These are phyloP conservation scores for Drosophila antonietae DNA, from an alignment of 2,888 invertebrate species.

Conservation along the genomic window DNA sequence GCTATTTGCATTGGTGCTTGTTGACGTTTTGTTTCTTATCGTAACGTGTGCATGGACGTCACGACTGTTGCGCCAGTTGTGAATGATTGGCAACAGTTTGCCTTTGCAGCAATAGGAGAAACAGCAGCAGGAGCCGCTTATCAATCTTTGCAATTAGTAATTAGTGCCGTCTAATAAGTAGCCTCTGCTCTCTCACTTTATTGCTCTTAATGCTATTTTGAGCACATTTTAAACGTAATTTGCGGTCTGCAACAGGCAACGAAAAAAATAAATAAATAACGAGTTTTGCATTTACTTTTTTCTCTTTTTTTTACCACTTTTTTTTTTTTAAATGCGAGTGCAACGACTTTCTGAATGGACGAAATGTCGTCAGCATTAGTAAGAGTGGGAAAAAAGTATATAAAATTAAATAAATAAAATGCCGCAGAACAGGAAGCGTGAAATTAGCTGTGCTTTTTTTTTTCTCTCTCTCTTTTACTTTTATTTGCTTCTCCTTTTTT, in stretches of 20 bases:
- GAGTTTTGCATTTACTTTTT: constrained; percentile 44
- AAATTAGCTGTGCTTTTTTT: constrained; percentile 35
- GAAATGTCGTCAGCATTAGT: constrained; percentile 58
- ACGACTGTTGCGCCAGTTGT: constrained; percentile 30
- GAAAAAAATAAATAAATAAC: constrained; percentile 22
- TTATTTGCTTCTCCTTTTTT: constrained; percentile 17
- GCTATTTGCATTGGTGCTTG: constrained; percentile 38
- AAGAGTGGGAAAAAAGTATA: constrained; percentile 23
- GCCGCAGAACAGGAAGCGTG: constrained; percentile 44
- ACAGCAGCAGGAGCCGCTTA: constrained; percentile 24
- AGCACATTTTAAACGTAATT: constrained; percentile 26
- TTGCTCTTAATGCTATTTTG: constrained; percentile 10
- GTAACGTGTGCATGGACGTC: constrained; percentile 15
- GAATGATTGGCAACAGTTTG: constrained; percentile 3
- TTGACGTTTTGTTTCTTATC: constrained; percentile 32
- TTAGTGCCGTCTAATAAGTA: not conserved
- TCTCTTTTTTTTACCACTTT: constrained; percentile 10
- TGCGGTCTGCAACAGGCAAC: constrained; percentile 12
- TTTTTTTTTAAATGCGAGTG: constrained; percentile 46
- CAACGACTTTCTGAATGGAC: constrained; percentile 60
- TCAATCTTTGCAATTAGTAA: constrained; percentile 24
- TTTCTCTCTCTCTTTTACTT: constrained; percentile 5
- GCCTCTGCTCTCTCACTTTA: not conserved
- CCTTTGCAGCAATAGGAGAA: constrained; percentile 17
- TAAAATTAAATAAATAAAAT: constrained; percentile 19